Conservation (phyloP, 2,797 vertebrate genomes). For the Danio choprae region DNA sequence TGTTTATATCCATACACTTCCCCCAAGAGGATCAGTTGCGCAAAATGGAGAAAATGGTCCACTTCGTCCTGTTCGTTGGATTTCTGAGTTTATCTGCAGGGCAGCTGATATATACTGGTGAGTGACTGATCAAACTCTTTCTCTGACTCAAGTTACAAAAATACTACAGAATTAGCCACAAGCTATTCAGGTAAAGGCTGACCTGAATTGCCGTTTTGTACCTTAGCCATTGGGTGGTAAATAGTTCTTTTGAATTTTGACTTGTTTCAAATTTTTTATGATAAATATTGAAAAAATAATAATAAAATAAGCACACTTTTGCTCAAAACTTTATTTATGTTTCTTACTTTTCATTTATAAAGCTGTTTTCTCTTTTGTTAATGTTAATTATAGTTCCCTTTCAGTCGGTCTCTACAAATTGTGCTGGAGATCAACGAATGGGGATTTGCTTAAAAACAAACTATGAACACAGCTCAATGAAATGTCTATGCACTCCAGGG, state of each 20-base stretch:
- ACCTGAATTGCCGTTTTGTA: not conserved
- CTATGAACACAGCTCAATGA: too few species aligned
- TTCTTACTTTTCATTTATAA: not conserved
- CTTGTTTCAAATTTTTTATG: not conserved
- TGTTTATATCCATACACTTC: not conserved
- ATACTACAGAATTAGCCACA: not conserved
- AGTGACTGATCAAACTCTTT: conserved; percentile 30
- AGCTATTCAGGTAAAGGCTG: not conserved
- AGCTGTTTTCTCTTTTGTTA: not conserved
- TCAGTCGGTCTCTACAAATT: too few species aligned
- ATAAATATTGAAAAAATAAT: too few species aligned
- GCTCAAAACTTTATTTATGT: too few species aligned
- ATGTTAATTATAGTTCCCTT: not conserved
- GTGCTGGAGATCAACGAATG: too few species aligned
- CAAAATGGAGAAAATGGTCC: conserved; percentile 61
- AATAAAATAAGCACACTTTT: too few species aligned
- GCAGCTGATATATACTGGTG: conserved; percentile 53
- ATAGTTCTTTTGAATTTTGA: not conserved
- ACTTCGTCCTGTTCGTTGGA: conserved; percentile 60
- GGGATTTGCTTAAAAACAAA: too few species aligned
- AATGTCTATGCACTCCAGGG: too few species aligned
- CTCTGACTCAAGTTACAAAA: not conserved
- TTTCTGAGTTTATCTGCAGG: conserved; percentile 56
- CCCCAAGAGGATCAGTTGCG: not conserved
- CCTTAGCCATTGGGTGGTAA: too few species aligned